A percentile compares a stretch with the other conserved stretches of the same genome.
Conservation (phyloP, 2,113 vertebrate species). For the Chascanopsetta lugubris region DNA sequence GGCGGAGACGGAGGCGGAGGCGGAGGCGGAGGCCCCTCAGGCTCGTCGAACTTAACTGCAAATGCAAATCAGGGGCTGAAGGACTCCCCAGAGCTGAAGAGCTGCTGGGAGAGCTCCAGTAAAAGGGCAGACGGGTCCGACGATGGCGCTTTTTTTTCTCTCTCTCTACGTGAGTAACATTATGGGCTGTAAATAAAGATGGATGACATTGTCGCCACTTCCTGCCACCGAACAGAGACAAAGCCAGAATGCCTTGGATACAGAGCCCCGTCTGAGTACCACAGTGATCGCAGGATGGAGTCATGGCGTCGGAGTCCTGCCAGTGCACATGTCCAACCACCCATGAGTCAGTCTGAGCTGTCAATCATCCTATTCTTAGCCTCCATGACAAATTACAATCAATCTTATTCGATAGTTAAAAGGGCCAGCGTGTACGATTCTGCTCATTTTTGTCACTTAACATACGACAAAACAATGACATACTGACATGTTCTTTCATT, state of each 20-base stretch:
- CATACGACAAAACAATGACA: no score
- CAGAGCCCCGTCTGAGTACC: no score
- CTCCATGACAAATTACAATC: not conserved
- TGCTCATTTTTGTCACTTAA: no score
- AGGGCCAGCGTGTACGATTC: no score
- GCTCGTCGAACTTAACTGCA: conserved; percentile 35
- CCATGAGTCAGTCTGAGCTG: not conserved
- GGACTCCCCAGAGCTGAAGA: conserved; percentile 41
- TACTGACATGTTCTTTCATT: no score
- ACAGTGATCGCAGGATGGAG: not conserved
- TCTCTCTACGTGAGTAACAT: not conserved
- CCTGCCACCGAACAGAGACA: not conserved
- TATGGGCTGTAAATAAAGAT: not conserved
- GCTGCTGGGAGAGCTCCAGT: conserved; percentile 32
- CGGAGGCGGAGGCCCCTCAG: no score
- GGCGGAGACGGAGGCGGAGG: no score
- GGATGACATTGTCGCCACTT: not conserved
- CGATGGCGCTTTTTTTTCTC: no score
- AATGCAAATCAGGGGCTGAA: conserved; percentile 53
- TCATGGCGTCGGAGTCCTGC: not conserved
- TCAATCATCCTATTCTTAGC: not conserved
- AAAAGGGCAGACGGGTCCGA: conserved; percentile 20
- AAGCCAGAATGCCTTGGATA: not conserved
- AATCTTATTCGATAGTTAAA: no score
- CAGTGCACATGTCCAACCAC: not conserved